Evolutionary conservation across 2,797 vertebrate species (phyloP), one percentile per base, ranked within the genome.

Genomic region (Chrysocyon brachyurus): DNA sequence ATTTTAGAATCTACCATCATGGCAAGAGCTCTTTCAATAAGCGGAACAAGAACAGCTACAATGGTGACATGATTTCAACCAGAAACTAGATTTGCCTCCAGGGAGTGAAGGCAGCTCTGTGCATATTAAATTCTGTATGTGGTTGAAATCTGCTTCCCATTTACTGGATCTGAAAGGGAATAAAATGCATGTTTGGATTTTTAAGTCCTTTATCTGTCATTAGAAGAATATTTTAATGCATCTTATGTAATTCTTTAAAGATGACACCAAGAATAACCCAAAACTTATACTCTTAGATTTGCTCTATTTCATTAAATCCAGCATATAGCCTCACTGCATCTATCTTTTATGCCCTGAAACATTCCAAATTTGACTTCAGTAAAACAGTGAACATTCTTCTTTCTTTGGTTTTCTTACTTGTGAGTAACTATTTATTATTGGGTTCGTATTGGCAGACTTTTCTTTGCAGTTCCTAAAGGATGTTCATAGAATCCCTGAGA

Each of bases 51-150:
- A 94, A 66, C 4, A 40, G 94, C 40, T 89, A 86, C 36, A 77
- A 64, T 57, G 64, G 66, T 78, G 54, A 95, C 5, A 40, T 40
- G 40, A 94, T 95, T 97, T 95, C 87, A 89, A 86, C 93, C 91
- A 94, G 95, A 97, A 87, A 88, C 91, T 66, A 88, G 63, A 93
- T 96, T 94, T 91, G 79, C 92, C 95, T 96, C 88, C n/a, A 83
- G 83, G 70, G 88, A 31, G 28, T 14, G 24, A 93, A 49, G 81
- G 84, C 91, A 63, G 9, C n/a, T 89, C 66, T 82, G 28, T 90
- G 84, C 89, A 94, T 86, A 68, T 66, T 96, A 87, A 96, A 96
- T 94, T 84, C 75, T 54, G 14, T 12, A 16, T 64, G 56, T 66
- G 77, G 46, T 79, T 92, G 33, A 87, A 93, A 88, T 66, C 24